A percentile compares a stretch with the other conserved stretches of the same genome.
phyloP scores from a whole-genome alignment of 2,888 invertebrate genomes.

The Lysandra coridon region DNA sequence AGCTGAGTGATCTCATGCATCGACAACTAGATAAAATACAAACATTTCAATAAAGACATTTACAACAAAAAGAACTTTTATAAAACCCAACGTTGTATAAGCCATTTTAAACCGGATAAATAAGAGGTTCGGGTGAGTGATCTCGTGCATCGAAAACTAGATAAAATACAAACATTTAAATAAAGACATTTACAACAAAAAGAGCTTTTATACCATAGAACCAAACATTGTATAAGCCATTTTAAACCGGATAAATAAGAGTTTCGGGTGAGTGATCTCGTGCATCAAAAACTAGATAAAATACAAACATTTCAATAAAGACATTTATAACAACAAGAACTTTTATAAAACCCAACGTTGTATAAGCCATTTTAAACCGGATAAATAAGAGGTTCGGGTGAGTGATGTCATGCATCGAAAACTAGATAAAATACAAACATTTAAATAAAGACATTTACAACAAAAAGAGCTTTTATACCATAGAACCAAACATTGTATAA shows the following conservation, averaged over 20 bases:
- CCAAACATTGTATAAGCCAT: background rate
- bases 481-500: background rate
- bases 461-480: background rate
- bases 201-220: background rate
- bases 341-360: background rate
- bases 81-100: background rate
- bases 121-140: conserved; percentile 26
- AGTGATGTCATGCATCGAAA: conserved; percentile 59
- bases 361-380: conserved; percentile 18
- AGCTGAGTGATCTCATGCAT: conserved; percentile 50
- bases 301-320: background rate
- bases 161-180: background rate
- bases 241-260: conserved; percentile 29
- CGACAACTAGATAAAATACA: conserved; percentile 48
- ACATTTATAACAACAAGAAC: too few species aligned
- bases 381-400: conserved; percentile 26
- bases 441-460: background rate
- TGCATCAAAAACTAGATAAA: conserved; percentile 57
- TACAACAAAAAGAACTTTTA: background rate
- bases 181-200: too few species aligned
- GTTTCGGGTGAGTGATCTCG: conserved; percentile 38
- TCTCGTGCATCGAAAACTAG: conserved; percentile 59
- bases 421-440: background rate
- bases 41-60: background rate
- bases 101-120: conserved; percentile 28